Evolutionary conservation across 2,888 invertebrate species (phyloP).

Genomic region (Dryobotodes eremita): DNA sequence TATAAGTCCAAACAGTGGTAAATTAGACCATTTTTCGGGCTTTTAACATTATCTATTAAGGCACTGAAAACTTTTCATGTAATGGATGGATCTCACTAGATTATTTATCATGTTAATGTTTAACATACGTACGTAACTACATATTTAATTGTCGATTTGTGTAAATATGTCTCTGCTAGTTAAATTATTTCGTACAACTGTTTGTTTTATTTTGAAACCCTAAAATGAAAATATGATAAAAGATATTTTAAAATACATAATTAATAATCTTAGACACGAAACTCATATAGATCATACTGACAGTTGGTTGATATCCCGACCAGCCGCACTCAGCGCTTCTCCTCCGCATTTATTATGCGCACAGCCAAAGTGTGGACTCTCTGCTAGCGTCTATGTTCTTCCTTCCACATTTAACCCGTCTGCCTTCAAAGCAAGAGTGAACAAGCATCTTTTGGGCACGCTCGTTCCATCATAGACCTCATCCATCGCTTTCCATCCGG

Average conservation of each 20-base stretch:
- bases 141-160: constrained; percentile 38
- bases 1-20: neutral
- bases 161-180: constrained; percentile 60
- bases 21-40: neutral
- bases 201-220: constrained; percentile 24
- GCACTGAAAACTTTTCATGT: constrained; percentile 58
- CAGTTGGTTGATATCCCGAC: neutral
- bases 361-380: too few relatives aligned
- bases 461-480: too few relatives aligned
- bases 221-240: too few relatives aligned
- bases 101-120: constrained; percentile 46
- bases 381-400: too few relatives aligned
- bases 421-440: too few relatives aligned
- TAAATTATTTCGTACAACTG: constrained; percentile 51
- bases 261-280: neutral
- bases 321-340: too few relatives aligned
- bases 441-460: too few relatives aligned
- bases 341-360: neutral
- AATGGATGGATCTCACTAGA: constrained; percentile 59
- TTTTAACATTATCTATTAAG: constrained; percentile 43
- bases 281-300: neutral
- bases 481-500: neutral
- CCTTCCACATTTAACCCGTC: too few relatives aligned
- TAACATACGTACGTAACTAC: constrained; percentile 46
- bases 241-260: neutral